Evolutionary conservation across 2,113 vertebrate genomes (phyloP).

Genomic region (Melanostigma gelatinosum): DNA sequence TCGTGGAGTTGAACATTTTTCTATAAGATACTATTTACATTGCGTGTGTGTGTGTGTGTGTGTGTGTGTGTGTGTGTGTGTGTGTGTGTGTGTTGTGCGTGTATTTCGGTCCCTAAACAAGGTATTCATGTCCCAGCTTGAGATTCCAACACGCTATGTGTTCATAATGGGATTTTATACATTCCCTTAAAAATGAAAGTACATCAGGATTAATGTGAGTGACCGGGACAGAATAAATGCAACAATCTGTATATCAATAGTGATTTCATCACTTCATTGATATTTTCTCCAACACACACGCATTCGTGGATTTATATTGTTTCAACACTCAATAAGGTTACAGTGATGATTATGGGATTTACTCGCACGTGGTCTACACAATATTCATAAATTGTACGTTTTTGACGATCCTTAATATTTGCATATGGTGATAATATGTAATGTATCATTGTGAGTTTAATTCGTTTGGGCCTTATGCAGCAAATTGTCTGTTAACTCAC

Average conservation of each 20-base stretch:
- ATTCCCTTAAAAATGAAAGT: slow-evolving; percentile 42
- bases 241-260: slow-evolving; percentile 54
- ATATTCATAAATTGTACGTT: not conserved
- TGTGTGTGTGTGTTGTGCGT: not conserved
- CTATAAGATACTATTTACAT: not conserved
- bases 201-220: slow-evolving; percentile 32
- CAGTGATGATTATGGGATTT: not conserved
- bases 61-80: not conserved
- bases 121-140: slow-evolving; percentile 7
- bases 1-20: not conserved
- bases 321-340: not conserved
- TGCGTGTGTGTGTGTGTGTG: not conserved
- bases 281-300: not conserved
- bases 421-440: not conserved
- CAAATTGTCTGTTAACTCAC: slow-evolving; percentile 73
- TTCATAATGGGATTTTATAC: slow-evolving; percentile 6
- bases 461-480: not conserved
- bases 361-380: not conserved
- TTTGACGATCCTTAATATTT: not conserved
- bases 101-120: slow-evolving; percentile 5
- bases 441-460: not conserved
- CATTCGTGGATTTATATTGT: not conserved
- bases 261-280: not conserved
- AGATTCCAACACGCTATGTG: slow-evolving; percentile 14
- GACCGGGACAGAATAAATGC: slow-evolving; percentile 72